Conservation (phyloP, 2,113 vertebrate species). For the Craseonycteris thonglongyai region DNA sequence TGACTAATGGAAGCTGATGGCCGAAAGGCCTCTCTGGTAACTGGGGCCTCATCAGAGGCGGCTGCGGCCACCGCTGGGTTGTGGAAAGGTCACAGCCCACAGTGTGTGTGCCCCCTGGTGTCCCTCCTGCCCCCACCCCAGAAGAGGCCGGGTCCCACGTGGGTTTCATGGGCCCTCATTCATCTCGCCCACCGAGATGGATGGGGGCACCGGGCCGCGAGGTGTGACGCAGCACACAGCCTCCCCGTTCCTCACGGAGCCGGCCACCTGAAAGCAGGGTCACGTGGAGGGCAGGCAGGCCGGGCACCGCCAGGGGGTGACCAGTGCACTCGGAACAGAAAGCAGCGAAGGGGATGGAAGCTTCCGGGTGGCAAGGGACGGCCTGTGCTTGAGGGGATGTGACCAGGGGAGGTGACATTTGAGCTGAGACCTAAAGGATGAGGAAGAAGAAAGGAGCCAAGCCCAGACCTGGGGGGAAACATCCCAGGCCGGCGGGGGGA, state of each 20-base stretch:
- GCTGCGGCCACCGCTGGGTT: neutral
- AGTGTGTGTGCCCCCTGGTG: neutral
- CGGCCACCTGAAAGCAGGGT: too few species aligned
- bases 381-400: neutral
- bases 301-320: rapidly evolving
- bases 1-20: neutral
- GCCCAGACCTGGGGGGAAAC: neutral
- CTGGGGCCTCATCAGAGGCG: neutral
- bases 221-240: neutral
- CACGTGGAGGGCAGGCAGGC: rapidly evolving
- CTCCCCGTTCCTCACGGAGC: rapidly evolving
- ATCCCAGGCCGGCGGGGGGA: too few species aligned
- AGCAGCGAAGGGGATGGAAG: neutral
- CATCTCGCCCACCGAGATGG: neutral
- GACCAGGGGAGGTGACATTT: neutral
- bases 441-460: neutral
- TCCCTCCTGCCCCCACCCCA: neutral
- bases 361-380: neutral
- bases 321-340: neutral
- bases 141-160: neutral
- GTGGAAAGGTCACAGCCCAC: neutral
- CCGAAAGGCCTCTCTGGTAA: neutral
- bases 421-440: neutral
- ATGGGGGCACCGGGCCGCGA: rapidly evolving
- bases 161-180: neutral